Conservation (phyloP, 2,797 vertebrate species). For the Podargus strigoides region DNA sequence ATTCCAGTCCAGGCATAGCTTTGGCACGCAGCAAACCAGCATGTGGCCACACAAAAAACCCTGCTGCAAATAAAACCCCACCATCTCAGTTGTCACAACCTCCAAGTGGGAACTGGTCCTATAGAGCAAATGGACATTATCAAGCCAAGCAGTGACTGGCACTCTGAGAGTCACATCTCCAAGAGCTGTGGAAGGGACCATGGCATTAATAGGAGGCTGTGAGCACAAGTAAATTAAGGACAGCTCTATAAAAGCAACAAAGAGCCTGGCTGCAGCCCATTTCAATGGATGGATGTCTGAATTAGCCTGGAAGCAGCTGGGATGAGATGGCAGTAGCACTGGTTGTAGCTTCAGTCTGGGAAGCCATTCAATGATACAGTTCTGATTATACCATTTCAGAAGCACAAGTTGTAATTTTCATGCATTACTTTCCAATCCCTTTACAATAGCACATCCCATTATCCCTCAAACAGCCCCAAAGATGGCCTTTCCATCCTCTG, state of each 20-base stretch:
- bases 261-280: neutral
- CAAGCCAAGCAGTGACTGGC: neutral
- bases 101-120: neutral
- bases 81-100: neutral
- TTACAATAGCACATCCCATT: neutral
- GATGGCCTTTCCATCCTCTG: neutral
- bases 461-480: neutral
- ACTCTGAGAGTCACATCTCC: neutral
- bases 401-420: neutral
- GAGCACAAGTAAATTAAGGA: neutral
- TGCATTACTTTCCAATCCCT: neutral
- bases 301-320: neutral
- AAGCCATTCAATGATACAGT: neutral
- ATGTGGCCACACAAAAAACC: neutral
- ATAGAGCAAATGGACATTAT: neutral
- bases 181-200: neutral
- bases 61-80: neutral
- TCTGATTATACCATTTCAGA: neutral
- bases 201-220: neutral
- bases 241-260: neutral
- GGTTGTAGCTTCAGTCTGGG: neutral
- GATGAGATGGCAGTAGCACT: neutral
- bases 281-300: neutral
- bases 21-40: neutral
- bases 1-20: neutral